Base-by-base conservation (phyloP, 2,888 invertebrate species). In the Xylota segnis region DNA sequence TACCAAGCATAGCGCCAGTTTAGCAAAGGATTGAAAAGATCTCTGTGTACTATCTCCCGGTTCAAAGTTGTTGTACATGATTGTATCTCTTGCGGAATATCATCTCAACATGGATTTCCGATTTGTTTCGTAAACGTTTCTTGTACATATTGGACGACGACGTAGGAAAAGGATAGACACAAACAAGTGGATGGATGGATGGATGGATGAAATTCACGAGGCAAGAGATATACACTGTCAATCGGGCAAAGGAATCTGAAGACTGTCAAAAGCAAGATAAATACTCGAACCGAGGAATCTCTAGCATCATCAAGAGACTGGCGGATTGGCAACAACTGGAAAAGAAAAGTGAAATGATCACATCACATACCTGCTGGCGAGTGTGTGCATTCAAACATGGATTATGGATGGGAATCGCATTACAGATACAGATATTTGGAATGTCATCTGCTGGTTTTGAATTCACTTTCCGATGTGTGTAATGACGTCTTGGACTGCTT, bases 311-410 rank as follows among this genome's bases (percentile, higher is more conserved):
- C 18, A 23, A 47, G 5, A 59, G 50, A 65, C 45, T 52, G 27
- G 18, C 43, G 32, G 16, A 63, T 52, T 63, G 56, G 32, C 56
- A 72, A 52, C 70, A 63, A 37, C 56, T 76, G 66, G 54, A 72
- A 59, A 78, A 65, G 78, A 65, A 84, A 84, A 84, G 75, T 84
- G 75, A 84, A 75, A 79, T 75, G 74, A 70, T 68, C 74, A 54
- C 34, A 68, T 61, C 27, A 56, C 50, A 10, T 56, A 37, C 23
- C 32, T 74, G 34, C 18, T 54, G 50, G 18, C 2, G 14, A 56
- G 61, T 65, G 58, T 37, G 59, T 68, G 37, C 59, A 40, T 37
- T 59, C 61, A 54, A 61, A 61, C 68, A 18, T 50, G 66, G 43
- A 61, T 77, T 77, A 63, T 37, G 50, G 59, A 43, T 43, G 14